phyloP scores from a whole-genome alignment of 2,113 vertebrate genomes.

The Rhinopithecus roxellana region DNA sequence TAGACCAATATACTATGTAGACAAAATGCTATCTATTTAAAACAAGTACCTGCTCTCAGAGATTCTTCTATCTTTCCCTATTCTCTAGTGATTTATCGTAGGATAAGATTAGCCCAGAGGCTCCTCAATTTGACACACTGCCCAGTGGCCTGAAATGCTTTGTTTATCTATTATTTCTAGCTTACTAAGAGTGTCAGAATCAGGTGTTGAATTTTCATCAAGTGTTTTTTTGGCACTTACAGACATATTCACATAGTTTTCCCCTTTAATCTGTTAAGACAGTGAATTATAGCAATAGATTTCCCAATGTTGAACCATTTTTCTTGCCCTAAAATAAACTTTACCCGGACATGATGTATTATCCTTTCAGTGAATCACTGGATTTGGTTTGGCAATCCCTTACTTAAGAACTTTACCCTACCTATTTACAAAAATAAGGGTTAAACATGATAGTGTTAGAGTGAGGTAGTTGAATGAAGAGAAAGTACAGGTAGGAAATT shows the following conservation, averaged over 20 bases:
- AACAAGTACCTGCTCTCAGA: not conserved
- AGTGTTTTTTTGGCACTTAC: constrained; percentile 12
- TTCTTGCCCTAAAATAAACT: constrained; percentile 33
- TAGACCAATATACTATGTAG: not conserved
- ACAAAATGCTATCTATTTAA: not conserved
- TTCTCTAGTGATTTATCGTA: constrained; percentile 27
- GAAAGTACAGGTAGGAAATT: not conserved
- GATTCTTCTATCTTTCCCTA: not conserved
- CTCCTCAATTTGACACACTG: constrained; percentile 34
- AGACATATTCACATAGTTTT: constrained; percentile 38
- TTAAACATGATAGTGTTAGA: constrained; percentile 2
- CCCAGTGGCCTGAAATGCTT: not conserved
- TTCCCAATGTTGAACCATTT: not conserved
- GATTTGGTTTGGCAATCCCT: constrained; percentile 27
- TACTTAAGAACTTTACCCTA: not conserved
- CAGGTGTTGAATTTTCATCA: constrained; percentile 46
- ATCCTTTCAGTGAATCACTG: constrained; percentile 23
- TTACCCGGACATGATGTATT: constrained; percentile 7
- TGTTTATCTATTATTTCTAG: constrained; percentile 46
- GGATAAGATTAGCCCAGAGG: not conserved
- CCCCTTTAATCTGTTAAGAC: constrained; percentile 34
- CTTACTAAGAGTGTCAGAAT: constrained; percentile 38
- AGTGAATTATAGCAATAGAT: constrained; percentile 27
- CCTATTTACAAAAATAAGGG: not conserved
- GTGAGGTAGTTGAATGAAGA: not conserved